A percentile compares a stretch with the other conserved stretches of the same genome.
Conservation (phyloP, 1,140 invertebrate species). For the Helicoverpa armigera region DNA sequence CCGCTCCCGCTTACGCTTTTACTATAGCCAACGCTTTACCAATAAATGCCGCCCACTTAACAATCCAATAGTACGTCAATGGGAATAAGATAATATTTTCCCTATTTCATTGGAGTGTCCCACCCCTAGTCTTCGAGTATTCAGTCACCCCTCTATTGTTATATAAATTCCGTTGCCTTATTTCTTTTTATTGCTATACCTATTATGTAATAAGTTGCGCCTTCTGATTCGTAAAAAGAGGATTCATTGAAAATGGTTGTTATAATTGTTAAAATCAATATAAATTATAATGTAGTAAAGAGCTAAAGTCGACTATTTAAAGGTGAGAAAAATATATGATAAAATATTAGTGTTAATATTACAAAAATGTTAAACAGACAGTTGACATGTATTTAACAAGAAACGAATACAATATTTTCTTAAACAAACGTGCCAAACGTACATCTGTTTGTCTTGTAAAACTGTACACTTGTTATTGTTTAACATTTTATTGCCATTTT, state of each 20-base stretch:
- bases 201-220: not conserved
- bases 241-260: not conserved
- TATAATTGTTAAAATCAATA: not conserved
- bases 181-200: slow-evolving; percentile 4
- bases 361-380: no score
- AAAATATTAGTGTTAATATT: no score
- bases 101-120: slow-evolving; percentile 14
- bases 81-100: slow-evolving; percentile 28
- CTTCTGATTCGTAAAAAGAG: not conserved
- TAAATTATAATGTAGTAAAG: no score
- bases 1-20: not conserved
- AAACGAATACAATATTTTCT: no score
- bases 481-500: no score
- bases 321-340: no score
- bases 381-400: no score
- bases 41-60: slow-evolving; percentile 26
- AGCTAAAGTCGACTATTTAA: no score
- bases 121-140: not conserved
- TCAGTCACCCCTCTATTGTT: not conserved
- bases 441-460: no score
- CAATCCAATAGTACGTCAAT: slow-evolving; percentile 13
- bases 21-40: not conserved
- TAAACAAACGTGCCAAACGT: no score
- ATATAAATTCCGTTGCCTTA: slow-evolving; percentile 24
- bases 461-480: no score